A percentile compares a stretch with the other conserved stretches of the same genome.
Conservation (phyloP, 2,888 invertebrate genomes). For the Cynaeus angustus region DNA sequence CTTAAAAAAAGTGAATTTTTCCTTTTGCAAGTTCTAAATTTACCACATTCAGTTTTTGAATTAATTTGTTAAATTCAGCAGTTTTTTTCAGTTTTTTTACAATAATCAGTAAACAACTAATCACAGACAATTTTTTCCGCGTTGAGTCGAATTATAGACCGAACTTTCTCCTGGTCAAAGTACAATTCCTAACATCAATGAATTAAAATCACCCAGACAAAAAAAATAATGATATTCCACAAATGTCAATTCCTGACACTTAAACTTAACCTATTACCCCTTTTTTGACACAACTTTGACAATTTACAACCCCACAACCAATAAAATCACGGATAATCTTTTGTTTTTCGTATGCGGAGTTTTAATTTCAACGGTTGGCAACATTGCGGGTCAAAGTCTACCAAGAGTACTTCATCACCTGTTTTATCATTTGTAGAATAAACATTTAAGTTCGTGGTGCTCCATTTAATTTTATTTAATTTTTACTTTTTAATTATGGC, state of each 20-base stretch:
- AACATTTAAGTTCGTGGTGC: neutral
- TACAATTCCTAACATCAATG: neutral
- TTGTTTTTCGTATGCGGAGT: neutral
- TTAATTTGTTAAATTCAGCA: too few relatives aligned
- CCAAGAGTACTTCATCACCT: constrained; percentile 4
- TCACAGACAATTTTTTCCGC: neutral
- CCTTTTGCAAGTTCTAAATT: too few relatives aligned
- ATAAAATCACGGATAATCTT: neutral
- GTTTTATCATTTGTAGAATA: neutral
- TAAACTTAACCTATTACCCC: too few relatives aligned
- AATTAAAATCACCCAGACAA: too few relatives aligned
- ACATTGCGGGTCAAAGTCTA: constrained; percentile 52
- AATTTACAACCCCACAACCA: too few relatives aligned
- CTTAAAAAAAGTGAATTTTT: too few relatives aligned
- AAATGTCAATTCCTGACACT: too few relatives aligned
- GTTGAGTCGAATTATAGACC: neutral
- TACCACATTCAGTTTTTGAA: too few relatives aligned
- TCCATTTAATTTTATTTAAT: neutral
- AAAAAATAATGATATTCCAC: too few relatives aligned
- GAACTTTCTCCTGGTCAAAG: neutral
- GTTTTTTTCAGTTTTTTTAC: too few relatives aligned
- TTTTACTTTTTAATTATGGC: constrained; percentile 58
- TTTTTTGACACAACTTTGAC: too few relatives aligned
- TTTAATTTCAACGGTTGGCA: constrained; percentile 41
- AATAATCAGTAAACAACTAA: neutral